Conservation (phyloP, 2,113 vertebrate genomes). For the Azemiops feae region DNA sequence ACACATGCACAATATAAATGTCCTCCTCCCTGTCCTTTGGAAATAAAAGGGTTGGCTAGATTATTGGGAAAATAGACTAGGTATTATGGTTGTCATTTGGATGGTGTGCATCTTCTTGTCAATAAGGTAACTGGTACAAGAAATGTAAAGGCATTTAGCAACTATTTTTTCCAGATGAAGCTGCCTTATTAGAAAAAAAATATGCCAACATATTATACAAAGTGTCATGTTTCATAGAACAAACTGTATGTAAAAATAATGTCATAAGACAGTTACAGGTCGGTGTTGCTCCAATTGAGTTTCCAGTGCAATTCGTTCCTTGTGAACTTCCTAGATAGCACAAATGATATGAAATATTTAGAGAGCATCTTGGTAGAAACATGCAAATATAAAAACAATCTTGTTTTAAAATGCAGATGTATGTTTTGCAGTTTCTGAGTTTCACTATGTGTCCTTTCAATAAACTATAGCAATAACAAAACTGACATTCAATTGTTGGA, state of each 20-base stretch:
- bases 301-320: slow-evolving; percentile 90
- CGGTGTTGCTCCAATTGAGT: slow-evolving; percentile 89
- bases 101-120: slow-evolving; percentile 54
- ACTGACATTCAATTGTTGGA: neutral
- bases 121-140: slow-evolving; percentile 29
- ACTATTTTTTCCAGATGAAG: neutral
- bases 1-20: slow-evolving; percentile 33
- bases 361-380: neutral
- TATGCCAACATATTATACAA: slow-evolving; percentile 19
- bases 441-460: neutral
- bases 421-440: neutral
- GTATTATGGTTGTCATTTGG: slow-evolving; percentile 43
- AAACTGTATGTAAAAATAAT: neutral
- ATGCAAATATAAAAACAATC: neutral
- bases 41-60: slow-evolving; percentile 48
- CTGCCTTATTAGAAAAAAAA: slow-evolving; percentile 27
- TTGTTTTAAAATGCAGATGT: neutral
- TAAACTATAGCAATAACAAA: neutral
- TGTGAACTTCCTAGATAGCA: slow-evolving; percentile 84
- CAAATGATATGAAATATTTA: slow-evolving; percentile 42
- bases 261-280: slow-evolving; percentile 85
- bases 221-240: slow-evolving; percentile 37
- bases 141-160: slow-evolving; percentile 27
- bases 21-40: fast-evolving
- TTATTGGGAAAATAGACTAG: neutral